Percentiles rank a stretch among this genome's conserved stretches.
phyloP scores from a whole-genome alignment of 2,797 vertebrate species.

The Microhierax caerulescens region DNA sequence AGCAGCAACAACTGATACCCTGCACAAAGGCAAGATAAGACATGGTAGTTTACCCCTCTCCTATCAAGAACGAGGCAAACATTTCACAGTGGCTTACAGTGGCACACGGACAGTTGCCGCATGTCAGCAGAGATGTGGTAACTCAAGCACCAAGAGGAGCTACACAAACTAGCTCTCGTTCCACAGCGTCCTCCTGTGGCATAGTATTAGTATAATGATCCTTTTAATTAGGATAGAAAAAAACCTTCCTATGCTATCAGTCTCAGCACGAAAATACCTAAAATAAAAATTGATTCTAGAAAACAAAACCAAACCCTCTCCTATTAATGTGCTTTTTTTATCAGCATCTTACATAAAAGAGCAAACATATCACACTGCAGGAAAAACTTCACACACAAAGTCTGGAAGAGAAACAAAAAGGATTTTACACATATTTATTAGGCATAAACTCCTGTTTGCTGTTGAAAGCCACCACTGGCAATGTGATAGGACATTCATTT shows the following conservation, averaged over 20 bases:
- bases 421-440: neutral
- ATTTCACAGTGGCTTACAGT: neutral
- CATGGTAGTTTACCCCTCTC: neutral
- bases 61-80: neutral
- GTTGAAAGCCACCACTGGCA: rapidly evolving
- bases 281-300: neutral
- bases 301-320: neutral
- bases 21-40: neutral
- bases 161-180: neutral
- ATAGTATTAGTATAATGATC: neutral
- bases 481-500: rapidly evolving
- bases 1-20: neutral
- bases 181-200: slow-evolving; percentile 37
- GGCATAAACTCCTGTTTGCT: neutral
- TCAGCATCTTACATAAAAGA: neutral
- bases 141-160: neutral
- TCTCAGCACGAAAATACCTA: neutral
- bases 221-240: neutral
- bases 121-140: rapidly evolving
- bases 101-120: rapidly evolving
- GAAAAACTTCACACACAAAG: neutral
- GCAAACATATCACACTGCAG: neutral
- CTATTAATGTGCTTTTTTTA: rapidly evolving
- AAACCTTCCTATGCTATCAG: neutral
- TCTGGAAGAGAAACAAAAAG: neutral